phyloP scores from a whole-genome alignment of 2,797 vertebrate genomes.

The Acanthornis magna region DNA sequence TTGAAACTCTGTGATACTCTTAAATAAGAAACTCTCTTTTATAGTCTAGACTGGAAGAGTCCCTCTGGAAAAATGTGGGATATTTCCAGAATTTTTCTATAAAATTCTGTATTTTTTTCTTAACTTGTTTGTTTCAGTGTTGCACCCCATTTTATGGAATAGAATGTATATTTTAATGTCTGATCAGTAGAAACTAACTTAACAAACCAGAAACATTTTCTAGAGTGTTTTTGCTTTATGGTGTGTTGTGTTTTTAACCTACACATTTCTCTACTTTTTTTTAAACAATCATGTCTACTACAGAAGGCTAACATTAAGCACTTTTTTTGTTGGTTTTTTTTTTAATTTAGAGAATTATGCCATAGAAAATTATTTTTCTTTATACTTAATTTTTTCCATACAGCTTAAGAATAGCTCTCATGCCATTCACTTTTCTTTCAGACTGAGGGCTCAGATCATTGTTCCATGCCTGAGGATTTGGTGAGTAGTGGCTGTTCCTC shows the following conservation, averaged over 20 bases:
- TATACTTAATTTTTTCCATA: not conserved
- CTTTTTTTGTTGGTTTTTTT: not conserved
- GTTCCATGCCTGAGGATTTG: slow-evolving; percentile 92
- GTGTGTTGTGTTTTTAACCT: not conserved
- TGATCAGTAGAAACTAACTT: not conserved
- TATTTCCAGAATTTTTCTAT: not conserved
- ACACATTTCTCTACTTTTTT: not conserved
- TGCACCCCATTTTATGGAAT: not conserved
- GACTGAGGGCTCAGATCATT: slow-evolving; percentile 89
- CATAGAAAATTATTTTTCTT: not conserved
- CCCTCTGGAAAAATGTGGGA: not conserved
- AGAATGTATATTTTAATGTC: not conserved
- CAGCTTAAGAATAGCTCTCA: not conserved
- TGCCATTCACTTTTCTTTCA: slow-evolving; percentile 66
- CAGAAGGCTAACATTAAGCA: not conserved
- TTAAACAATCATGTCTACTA: not conserved
- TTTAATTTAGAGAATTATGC: not conserved
- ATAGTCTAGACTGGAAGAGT: not conserved
- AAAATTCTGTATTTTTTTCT: not conserved
- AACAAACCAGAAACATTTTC: not conserved
- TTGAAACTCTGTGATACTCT: not conserved
- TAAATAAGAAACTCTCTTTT: not conserved
- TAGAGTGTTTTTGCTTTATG: not conserved
- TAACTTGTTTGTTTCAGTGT: not conserved
- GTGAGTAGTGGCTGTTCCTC: slow-evolving; percentile 77